Conservation (phyloP, 2,888 invertebrate genomes). For the Diachrysia chrysitis region DNA sequence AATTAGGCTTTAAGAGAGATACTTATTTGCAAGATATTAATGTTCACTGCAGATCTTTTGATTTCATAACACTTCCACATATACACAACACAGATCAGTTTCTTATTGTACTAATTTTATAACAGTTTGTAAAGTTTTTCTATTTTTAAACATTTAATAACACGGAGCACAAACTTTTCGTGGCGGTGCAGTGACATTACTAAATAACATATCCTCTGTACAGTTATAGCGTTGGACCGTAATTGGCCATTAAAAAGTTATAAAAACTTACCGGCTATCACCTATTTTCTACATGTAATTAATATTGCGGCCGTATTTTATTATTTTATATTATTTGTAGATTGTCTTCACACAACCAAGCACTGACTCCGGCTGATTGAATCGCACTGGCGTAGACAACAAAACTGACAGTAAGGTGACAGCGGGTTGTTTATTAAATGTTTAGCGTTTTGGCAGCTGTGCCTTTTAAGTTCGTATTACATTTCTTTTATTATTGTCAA, state of each 20-base stretch:
- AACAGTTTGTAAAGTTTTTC: too few relatives aligned
- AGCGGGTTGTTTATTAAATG: not conserved
- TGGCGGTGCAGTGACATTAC: not conserved
- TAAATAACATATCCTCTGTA: not conserved
- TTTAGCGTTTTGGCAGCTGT: not conserved
- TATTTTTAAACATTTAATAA: too few relatives aligned
- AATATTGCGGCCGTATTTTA: constrained; percentile 7
- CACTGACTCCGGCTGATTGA: not conserved
- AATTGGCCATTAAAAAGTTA: not conserved
- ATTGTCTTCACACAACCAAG: constrained; percentile 19
- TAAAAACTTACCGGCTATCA: constrained; percentile 31
- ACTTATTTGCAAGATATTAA: too few relatives aligned
- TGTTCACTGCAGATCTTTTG: too few relatives aligned
- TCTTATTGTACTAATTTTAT: too few relatives aligned
- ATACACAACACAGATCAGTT: too few relatives aligned
- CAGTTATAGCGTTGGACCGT: not conserved
- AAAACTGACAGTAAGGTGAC: not conserved
- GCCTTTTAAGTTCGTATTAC: not conserved
- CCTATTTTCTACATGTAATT: constrained; percentile 29
- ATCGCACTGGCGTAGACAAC: constrained; percentile 22
- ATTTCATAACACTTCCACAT: too few relatives aligned
- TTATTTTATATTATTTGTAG: constrained; percentile 1
- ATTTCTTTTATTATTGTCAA: too few relatives aligned
- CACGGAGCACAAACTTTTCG: too few relatives aligned
- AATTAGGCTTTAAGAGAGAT: too few relatives aligned